A percentile compares a stretch with the other conserved stretches of the same genome.
Evolutionary conservation across 2,797 vertebrate genomes (phyloP).

Genomic region (Chromis chromis): DNA sequence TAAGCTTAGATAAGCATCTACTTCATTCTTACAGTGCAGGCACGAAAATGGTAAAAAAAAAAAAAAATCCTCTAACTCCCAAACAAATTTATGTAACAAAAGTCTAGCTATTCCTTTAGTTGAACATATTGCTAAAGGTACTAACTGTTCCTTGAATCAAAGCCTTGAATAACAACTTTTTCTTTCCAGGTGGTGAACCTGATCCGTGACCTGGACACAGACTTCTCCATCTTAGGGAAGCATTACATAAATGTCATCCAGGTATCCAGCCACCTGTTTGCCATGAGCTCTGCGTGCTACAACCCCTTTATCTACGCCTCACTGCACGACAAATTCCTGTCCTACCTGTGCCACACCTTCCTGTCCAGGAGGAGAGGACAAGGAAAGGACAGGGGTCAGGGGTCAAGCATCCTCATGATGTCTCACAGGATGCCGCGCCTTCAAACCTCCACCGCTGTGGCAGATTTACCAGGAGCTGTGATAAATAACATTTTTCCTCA

Average conservation of each 20-base stretch:
- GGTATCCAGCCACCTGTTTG: conserved; percentile 89
- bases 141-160: background rate
- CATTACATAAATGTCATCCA: conserved; percentile 89
- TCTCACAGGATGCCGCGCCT: conserved; percentile 80
- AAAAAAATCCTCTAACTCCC: background rate
- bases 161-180: background rate
- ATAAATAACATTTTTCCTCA: conserved; percentile 71
- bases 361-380: conserved; percentile 64
- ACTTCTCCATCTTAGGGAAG: conserved; percentile 90
- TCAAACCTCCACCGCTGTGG: conserved; percentile 82
- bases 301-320: conserved; percentile 94
- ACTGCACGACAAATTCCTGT: conserved; percentile 88
- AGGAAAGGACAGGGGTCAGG: conserved; percentile 55
- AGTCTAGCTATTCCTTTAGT: background rate
- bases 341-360: conserved; percentile 83
- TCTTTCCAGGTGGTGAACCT: conserved; percentile 89
- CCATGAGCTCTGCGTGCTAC: conserved; percentile 93
- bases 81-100: background rate
- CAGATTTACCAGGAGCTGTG: conserved; percentile 72
- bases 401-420: conserved; percentile 66
- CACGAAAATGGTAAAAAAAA: too few relatives aligned
- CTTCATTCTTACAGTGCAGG: too few relatives aligned
- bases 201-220: conserved; percentile 90
- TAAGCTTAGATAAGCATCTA: too few relatives aligned
- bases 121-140: background rate